These are phyloP conservation scores for Notolabrus celidotus DNA, from an alignment of 2,797 vertebrate species.

Conservation along the genomic window DNA sequence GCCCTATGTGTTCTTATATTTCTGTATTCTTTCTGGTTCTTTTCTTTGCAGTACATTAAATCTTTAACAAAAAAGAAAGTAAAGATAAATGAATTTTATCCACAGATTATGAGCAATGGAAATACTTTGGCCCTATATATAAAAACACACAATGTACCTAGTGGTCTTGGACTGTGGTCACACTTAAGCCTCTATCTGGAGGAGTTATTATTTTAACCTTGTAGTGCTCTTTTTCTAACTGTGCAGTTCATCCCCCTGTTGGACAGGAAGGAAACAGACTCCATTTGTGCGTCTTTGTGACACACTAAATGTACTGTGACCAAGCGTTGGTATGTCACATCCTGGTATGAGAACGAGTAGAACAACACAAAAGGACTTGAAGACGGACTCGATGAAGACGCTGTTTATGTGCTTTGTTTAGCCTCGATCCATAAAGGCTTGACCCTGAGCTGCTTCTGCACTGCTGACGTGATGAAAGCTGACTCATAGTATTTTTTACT, in stretches of 20 bases:
- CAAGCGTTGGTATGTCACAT: background rate
- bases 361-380: background rate
- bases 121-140: no score
- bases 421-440: constrained; percentile 2
- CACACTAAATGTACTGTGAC: background rate
- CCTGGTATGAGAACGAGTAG: background rate
- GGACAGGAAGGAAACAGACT: background rate
- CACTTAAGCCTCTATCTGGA: no score
- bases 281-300: background rate
- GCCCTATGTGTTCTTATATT: no score
- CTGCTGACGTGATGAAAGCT: constrained; percentile 23
- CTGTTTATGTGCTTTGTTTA: background rate
- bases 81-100: no score
- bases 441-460: constrained; percentile 20
- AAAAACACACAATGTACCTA: no score
- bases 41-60: no score
- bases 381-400: background rate
- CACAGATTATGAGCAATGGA: no score
- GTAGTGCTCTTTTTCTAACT: background rate
- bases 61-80: no score
- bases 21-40: no score
- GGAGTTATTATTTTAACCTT: no score
- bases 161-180: no score
- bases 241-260: no score
- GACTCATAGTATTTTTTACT: constrained; percentile 38